phyloP scores from a whole-genome alignment of 2,113 vertebrate genomes.

The Apodemus speciosus region DNA sequence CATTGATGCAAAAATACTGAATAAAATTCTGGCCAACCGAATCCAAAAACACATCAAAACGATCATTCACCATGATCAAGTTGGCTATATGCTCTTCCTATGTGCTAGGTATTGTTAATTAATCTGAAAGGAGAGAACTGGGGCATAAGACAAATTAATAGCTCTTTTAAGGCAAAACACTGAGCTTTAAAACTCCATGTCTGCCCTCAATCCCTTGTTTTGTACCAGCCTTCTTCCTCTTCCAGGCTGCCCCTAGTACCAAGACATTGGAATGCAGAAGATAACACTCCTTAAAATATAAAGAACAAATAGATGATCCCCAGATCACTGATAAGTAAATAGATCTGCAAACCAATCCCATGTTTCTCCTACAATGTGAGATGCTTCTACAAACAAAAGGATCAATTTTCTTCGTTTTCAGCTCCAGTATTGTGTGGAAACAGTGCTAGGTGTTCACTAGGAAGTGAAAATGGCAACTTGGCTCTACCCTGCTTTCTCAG shows the following conservation, averaged over 20 bases:
- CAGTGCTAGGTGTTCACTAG: too few relatives aligned
- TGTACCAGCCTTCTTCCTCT: not conserved
- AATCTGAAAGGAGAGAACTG: not conserved
- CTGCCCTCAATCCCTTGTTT: not conserved
- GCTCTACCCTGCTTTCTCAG: not conserved
- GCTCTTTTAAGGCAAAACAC: not conserved
- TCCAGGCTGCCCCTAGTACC: not conserved
- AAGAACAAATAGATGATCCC: not conserved
- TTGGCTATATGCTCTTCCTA: too few relatives aligned
- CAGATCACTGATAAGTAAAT: not conserved
- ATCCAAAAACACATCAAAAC: too few relatives aligned
- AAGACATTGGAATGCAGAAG: not conserved
- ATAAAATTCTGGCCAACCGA: too few relatives aligned
- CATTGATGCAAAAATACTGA: too few relatives aligned
- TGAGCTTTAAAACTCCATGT: not conserved
- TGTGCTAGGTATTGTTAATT: not conserved
- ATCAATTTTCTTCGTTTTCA: not conserved
- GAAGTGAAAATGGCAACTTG: not conserved
- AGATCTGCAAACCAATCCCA: not conserved
- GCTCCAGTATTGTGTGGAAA: not conserved
- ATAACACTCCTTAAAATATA: not conserved
- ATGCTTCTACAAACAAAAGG: not conserved
- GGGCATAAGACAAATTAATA: not conserved
- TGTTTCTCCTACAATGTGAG: not conserved
- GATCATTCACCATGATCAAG: too few relatives aligned